Percentiles rank a stretch among this genome's conserved stretches.
phyloP scores from a whole-genome alignment of 1,140 invertebrate species.

The Leucophenga varia region DNA sequence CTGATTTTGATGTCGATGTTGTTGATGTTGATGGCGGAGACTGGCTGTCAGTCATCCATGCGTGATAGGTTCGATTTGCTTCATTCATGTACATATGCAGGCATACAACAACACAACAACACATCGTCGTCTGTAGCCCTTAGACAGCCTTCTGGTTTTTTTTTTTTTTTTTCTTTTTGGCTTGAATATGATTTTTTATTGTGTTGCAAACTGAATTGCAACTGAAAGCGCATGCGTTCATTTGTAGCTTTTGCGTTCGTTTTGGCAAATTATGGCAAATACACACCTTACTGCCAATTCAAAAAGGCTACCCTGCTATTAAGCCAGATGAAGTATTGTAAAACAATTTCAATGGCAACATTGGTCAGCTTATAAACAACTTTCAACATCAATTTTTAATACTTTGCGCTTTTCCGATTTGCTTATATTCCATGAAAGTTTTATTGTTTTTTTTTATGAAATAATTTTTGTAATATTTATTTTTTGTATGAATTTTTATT shows the following conservation, averaged over 20 bases:
- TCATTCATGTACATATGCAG: too few species aligned
- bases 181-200: too few species aligned
- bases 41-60: too few species aligned
- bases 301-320: neutral
- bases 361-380: constrained; percentile 1
- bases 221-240: constrained; percentile 2
- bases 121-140: too few species aligned
- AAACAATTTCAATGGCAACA: constrained; percentile 19
- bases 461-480: neutral
- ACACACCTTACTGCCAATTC: constrained; percentile 50
- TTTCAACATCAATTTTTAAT: constrained; percentile 27
- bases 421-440: too few species aligned
- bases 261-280: constrained; percentile 56
- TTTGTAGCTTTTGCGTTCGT: constrained; percentile 33
- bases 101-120: too few species aligned
- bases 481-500: constrained; percentile 25
- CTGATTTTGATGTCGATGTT: neutral
- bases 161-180: too few species aligned
- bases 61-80: too few species aligned
- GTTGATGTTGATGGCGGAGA: too few species aligned
- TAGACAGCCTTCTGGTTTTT: too few species aligned
- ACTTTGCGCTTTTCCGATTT: constrained; percentile 46
- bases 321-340: constrained; percentile 14
- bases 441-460: too few species aligned
- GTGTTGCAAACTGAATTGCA: too few species aligned